Percentiles rank a stretch among this genome's conserved stretches.
phyloP scores from a whole-genome alignment of 2,797 vertebrate species.

The Meda fulgida region DNA sequence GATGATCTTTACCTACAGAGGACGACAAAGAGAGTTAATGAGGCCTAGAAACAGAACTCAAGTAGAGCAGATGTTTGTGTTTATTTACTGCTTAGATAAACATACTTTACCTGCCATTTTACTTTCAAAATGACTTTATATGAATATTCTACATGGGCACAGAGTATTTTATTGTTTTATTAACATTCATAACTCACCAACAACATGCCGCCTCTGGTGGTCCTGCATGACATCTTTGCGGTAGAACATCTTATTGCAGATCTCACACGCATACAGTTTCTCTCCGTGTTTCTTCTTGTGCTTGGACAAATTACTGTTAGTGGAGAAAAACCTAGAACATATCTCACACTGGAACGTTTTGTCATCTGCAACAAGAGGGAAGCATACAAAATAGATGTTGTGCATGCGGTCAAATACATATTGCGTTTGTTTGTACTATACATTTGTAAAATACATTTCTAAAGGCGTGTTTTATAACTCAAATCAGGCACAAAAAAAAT shows the following conservation, averaged over 20 bases:
- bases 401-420: constrained; percentile 28
- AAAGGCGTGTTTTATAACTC: background rate
- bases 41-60: constrained; percentile 17
- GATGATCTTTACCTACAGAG: constrained; percentile 21
- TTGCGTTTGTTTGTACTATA: background rate
- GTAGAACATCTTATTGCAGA: constrained; percentile 99
- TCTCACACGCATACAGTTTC: constrained; percentile 95
- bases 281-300: constrained; percentile 99
- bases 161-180: background rate
- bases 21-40: constrained; percentile 13
- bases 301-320: constrained; percentile 99
- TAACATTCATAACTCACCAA: constrained; percentile 78
- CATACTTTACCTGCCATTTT: background rate
- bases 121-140: background rate
- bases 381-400: constrained; percentile 28
- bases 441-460: background rate
- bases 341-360: constrained; percentile 99
- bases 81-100: constrained; percentile 22
- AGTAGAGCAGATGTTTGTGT: background rate
- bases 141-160: background rate
- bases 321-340: constrained; percentile 99
- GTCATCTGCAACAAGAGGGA: constrained; percentile 83
- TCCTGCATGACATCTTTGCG: constrained; percentile 98
- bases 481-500: background rate
- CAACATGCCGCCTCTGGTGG: constrained; percentile 91